Percentiles rank a stretch among this genome's conserved stretches.
Evolutionary conservation across 2,797 vertebrate genomes (phyloP).

Genomic region (Hippocampus kuda): DNA sequence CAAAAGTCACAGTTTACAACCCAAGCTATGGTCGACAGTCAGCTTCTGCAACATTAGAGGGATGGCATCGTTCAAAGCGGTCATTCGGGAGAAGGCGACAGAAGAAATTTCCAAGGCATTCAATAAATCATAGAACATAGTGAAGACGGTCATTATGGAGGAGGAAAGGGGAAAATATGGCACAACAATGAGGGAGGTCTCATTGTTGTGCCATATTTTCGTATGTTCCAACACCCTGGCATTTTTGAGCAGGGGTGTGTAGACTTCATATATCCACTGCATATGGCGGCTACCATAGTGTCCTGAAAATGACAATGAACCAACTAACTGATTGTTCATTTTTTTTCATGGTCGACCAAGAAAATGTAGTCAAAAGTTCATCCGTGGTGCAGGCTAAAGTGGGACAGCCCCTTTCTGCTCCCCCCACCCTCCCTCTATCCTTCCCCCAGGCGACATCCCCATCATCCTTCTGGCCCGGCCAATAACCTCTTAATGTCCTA

Average conservation of each 20-base stretch:
- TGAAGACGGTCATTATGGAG: too few relatives aligned
- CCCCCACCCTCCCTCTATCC: not conserved
- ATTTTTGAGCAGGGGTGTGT: not conserved
- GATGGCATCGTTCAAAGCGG: too few relatives aligned
- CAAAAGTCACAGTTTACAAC: too few relatives aligned
- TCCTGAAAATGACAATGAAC: not conserved
- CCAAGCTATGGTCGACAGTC: too few relatives aligned
- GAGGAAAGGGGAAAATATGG: too few relatives aligned
- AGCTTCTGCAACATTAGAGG: too few relatives aligned
- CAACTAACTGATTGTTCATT: not conserved
- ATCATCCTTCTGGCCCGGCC: conserved; percentile 48
- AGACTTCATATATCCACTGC: not conserved
- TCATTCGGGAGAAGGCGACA: too few relatives aligned
- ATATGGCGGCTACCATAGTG: not conserved
- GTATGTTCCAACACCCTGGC: not conserved
- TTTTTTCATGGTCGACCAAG: not conserved
- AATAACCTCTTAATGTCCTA: conserved; percentile 60
- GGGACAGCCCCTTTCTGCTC: conserved; percentile 35
- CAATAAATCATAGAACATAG: too few relatives aligned
- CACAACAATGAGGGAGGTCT: too few relatives aligned
- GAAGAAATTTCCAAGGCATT: too few relatives aligned
- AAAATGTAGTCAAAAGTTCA: not conserved
- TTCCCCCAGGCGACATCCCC: conserved; percentile 16
- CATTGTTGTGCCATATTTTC: too few relatives aligned
- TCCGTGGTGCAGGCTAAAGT: conserved; percentile 31